Evolutionary conservation across 2,113 vertebrate species (phyloP).

Genomic region (Sterrhoptilus dennistouni): DNA sequence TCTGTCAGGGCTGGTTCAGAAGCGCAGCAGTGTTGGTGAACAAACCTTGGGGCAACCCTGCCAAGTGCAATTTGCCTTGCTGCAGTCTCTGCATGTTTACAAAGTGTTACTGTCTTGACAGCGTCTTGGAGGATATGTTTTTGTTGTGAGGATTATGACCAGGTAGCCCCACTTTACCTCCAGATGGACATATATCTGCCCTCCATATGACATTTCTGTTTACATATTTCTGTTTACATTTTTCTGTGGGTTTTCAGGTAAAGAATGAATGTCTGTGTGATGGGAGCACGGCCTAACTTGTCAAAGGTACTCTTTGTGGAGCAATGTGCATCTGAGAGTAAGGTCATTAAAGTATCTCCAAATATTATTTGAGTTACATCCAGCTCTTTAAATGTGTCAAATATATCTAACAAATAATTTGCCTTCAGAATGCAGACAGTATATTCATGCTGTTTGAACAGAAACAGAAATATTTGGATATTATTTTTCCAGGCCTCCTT

Average conservation of each 20-base stretch:
- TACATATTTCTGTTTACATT: background rate
- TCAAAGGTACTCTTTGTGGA: background rate
- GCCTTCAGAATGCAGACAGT: background rate
- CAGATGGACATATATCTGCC: background rate
- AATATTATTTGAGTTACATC: background rate
- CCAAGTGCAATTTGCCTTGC: background rate
- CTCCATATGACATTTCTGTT: background rate
- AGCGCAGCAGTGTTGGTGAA: background rate
- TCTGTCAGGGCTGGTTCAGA: constrained; percentile 14
- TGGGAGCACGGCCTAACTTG: background rate
- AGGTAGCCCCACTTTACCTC: constrained; percentile 11
- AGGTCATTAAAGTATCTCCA: background rate
- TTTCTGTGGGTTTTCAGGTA: background rate
- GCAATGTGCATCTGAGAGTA: background rate
- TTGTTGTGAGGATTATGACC: constrained; percentile 3
- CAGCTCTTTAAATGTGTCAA: background rate
- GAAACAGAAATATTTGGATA: background rate
- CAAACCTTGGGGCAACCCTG: constrained; percentile 22
- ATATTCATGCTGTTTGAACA: background rate
- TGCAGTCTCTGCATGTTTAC: background rate
- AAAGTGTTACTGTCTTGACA: background rate
- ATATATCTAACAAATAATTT: background rate
- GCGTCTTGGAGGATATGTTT: constrained; percentile 26
- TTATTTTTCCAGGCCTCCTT: background rate
- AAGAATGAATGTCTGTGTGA: background rate